Percentiles rank a stretch among this genome's conserved stretches.
These are phyloP conservation scores for Knipowitschia caucasica DNA, from an alignment of 2,797 vertebrate species.

Conservation along the genomic window DNA sequence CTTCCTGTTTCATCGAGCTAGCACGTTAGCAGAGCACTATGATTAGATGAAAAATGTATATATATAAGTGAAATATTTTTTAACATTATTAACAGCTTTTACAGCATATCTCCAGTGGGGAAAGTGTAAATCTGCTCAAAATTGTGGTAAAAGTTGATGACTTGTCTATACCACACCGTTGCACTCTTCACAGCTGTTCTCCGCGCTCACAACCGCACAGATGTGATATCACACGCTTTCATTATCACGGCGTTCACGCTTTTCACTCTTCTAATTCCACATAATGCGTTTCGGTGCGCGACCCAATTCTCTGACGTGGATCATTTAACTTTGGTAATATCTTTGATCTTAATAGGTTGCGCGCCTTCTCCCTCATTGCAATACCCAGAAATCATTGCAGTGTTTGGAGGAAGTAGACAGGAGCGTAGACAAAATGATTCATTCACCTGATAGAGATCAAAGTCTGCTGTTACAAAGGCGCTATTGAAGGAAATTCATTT, in stretches of 20 bases:
- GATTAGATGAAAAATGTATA: no score
- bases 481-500: slow-evolving; percentile 35
- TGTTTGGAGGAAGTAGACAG: slow-evolving; percentile 21
- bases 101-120: no score
- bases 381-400: slow-evolving; percentile 30
- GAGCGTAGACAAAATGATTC: slow-evolving; percentile 40
- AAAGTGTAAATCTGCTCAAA: no score
- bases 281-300: slow-evolving; percentile 37
- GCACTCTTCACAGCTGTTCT: not conserved
- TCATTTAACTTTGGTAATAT: slow-evolving; percentile 56
- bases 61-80: no score
- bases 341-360: slow-evolving; percentile 57
- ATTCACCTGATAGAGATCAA: slow-evolving; percentile 55
- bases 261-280: slow-evolving; percentile 27
- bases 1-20: no score
- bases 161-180: not conserved
- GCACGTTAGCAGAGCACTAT: no score
- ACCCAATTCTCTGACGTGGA: slow-evolving; percentile 48
- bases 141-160: no score
- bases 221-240: slow-evolving; percentile 10
- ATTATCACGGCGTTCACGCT: slow-evolving; percentile 29
- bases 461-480: slow-evolving; percentile 33
- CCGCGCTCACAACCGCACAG: not conserved
- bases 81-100: no score
- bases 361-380: slow-evolving; percentile 42